Conservation (phyloP, 53 echinoderm and acorn worm species). For the Temnopleurus reevesii region DNA sequence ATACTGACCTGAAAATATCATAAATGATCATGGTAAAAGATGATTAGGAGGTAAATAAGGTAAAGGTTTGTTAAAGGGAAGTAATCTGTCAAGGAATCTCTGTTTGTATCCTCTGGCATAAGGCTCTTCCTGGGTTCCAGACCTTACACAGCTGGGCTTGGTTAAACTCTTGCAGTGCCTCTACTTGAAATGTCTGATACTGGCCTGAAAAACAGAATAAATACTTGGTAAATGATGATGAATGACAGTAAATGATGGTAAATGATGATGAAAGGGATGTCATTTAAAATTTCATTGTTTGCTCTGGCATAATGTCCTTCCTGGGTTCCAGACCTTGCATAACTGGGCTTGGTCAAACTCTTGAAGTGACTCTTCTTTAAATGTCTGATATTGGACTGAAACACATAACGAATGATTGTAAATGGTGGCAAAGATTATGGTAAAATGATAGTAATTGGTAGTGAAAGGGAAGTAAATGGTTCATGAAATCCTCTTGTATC, state of each 20-base stretch:
- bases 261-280: no score
- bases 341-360: constrained; percentile 90
- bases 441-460: no score
- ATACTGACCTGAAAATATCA: constrained; percentile 67
- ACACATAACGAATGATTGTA: no score
- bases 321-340: constrained; percentile 90
- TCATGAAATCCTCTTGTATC: no score
- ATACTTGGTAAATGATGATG: no score
- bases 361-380: constrained; percentile 77
- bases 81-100: no score
- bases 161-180: constrained; percentile 81
- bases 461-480: no score
- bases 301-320: constrained; percentile 69
- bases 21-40: not conserved
- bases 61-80: no score
- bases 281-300: constrained; percentile 77
- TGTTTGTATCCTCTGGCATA: constrained; percentile 66
- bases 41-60: not conserved
- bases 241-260: no score
- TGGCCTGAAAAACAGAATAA: constrained; percentile 59
- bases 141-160: constrained; percentile 91
- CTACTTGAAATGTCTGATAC: constrained; percentile 80
- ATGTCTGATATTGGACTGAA: constrained; percentile 77
- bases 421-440: no score
- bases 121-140: constrained; percentile 74